Evolutionary conservation across 2,888 invertebrate genomes (phyloP).

Genomic region (Diploptera punctata): DNA sequence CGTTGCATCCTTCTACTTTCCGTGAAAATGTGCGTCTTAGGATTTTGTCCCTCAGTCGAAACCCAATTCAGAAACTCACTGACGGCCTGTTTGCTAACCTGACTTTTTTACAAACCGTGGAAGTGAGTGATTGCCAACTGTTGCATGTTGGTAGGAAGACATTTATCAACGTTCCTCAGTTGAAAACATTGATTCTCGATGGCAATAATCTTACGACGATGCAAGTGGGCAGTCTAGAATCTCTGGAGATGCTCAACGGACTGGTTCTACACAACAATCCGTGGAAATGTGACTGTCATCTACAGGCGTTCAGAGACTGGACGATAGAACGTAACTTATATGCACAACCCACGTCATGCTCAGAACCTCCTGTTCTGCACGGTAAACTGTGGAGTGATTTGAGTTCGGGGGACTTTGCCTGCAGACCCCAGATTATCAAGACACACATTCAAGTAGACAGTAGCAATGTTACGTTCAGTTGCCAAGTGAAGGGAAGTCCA

Average conservation of each 20-base stretch:
- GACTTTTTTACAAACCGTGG: slow-evolving; percentile 75
- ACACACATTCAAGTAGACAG: slow-evolving; percentile 64
- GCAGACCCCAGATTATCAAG: slow-evolving; percentile 76
- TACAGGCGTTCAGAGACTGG: slow-evolving; percentile 81
- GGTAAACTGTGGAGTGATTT: slow-evolving; percentile 77
- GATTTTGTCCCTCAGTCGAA: slow-evolving; percentile 75
- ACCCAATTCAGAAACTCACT: slow-evolving; percentile 74
- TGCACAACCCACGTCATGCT: slow-evolving; percentile 75
- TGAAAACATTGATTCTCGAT: slow-evolving; percentile 73
- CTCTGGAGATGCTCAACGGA: slow-evolving; percentile 65
- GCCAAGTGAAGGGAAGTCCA: slow-evolving; percentile 78
- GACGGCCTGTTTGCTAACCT: slow-evolving; percentile 77
- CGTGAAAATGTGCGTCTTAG: slow-evolving; percentile 72
- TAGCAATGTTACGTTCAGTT: slow-evolving; percentile 75
- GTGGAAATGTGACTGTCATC: slow-evolving; percentile 88
- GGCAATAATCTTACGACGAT: slow-evolving; percentile 76
- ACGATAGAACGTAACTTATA: slow-evolving; percentile 73
- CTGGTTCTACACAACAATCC: slow-evolving; percentile 81
- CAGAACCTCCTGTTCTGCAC: slow-evolving; percentile 70
- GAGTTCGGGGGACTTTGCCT: slow-evolving; percentile 78
- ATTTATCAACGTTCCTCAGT: slow-evolving; percentile 70
- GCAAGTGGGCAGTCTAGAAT: slow-evolving; percentile 49
- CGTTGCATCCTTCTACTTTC: slow-evolving; percentile 73
- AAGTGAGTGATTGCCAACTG: slow-evolving; percentile 77
- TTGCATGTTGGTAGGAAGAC: slow-evolving; percentile 71